A percentile compares a stretch with the other conserved stretches of the same genome.
phyloP scores from a whole-genome alignment of 2,113 vertebrate species.

The Corydoras sp. region DNA sequence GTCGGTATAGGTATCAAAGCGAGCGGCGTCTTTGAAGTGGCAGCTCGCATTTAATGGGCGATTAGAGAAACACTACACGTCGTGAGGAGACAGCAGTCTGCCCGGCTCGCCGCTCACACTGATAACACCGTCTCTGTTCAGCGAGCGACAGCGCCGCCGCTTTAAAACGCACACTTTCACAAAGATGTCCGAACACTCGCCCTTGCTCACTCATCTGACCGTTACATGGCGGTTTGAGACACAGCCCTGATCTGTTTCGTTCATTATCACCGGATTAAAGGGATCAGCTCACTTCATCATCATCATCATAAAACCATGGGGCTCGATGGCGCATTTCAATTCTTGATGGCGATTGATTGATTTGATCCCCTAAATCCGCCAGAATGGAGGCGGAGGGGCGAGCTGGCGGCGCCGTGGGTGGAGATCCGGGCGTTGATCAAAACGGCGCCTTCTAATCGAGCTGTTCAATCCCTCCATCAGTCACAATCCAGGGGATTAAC shows the following conservation, averaged over 20 bases:
- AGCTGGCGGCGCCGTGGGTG: conserved; percentile 27
- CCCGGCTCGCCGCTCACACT: conserved; percentile 31
- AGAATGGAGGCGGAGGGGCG: conserved; percentile 7
- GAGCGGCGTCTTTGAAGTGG: conserved; percentile 42
- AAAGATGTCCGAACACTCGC: no score
- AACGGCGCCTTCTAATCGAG: background rate
- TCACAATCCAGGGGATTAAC: no score
- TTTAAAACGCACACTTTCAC: no score
- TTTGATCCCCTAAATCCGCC: conserved; percentile 23
- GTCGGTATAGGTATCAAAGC: conserved; percentile 47
- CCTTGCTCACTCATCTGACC: no score
- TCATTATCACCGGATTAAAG: conserved; percentile 39
- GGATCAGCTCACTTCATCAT: conserved; percentile 34
- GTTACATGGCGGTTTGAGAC: background rate
- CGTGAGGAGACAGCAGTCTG: conserved; percentile 49
- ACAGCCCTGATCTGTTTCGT: conserved; percentile 37
- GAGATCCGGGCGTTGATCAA: conserved; percentile 19
- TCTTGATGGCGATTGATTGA: conserved; percentile 19
- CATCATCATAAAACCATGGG: background rate
- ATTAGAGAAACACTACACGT: conserved; percentile 49
- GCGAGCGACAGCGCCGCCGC: background rate
- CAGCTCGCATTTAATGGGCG: conserved; percentile 48
- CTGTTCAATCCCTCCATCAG: background rate
- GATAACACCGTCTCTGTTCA: conserved; percentile 42
- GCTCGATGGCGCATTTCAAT: conserved; percentile 17